A percentile compares a stretch with the other conserved stretches of the same genome.
These are phyloP conservation scores for Cantharis rustica DNA, from an alignment of 2,888 invertebrate species.

Conservation along the genomic window DNA sequence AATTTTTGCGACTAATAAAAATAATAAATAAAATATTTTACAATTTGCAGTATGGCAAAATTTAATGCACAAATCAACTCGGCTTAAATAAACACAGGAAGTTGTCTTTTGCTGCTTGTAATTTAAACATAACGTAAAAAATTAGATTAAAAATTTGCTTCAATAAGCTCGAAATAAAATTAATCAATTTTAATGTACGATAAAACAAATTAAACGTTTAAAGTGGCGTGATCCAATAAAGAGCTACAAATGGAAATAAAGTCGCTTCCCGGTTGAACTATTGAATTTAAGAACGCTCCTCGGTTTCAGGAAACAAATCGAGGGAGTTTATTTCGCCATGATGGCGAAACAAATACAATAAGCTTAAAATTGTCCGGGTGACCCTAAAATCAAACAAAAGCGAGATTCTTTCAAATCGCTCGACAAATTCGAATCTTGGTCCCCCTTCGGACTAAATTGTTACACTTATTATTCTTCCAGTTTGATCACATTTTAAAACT, in stretches of 20 bases:
- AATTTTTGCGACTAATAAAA: neutral
- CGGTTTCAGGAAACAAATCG: neutral
- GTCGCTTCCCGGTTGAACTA: neutral
- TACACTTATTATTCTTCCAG: neutral
- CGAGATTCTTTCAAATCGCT: too few relatives aligned
- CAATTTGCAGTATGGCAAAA: neutral
- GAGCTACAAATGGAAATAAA: neutral
- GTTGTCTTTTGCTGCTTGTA: neutral
- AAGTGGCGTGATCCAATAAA: neutral
- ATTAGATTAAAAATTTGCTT: neutral
- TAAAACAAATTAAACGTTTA: neutral
- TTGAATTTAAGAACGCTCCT: neutral
- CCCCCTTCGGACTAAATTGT: neutral
- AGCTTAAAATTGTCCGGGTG: neutral
- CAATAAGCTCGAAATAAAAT: neutral
- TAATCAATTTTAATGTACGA: neutral
- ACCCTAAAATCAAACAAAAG: neutral
- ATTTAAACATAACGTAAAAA: neutral
- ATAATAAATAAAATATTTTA: neutral
- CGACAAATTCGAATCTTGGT: neutral
- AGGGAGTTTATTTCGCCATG: neutral
- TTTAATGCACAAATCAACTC: neutral
- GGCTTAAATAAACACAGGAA: neutral
- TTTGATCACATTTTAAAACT: neutral
- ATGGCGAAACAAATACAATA: neutral